Percentiles rank a stretch among this genome's conserved stretches.
phyloP scores from a whole-genome alignment of 2,113 vertebrate species.

The Symphodus melops region DNA sequence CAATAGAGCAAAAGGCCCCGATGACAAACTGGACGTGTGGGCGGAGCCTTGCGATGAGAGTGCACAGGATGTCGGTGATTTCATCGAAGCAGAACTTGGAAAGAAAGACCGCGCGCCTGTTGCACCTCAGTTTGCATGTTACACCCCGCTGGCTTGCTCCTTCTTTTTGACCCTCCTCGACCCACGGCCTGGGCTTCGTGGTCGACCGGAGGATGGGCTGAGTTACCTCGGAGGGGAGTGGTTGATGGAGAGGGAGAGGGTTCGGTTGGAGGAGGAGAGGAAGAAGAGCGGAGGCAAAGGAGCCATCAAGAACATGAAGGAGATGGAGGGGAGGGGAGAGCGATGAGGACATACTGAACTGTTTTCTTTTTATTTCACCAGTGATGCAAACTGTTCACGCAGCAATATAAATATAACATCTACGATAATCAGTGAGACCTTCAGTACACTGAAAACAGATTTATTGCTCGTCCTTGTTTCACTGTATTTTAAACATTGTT shows the following conservation, averaged over 20 bases:
- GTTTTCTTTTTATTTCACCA: too few relatives aligned
- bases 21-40: conserved; percentile 48
- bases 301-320: conserved; percentile 49
- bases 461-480: too few relatives aligned
- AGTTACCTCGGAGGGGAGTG: conserved; percentile 75
- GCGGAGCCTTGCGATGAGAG: conserved; percentile 1
- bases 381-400: too few relatives aligned
- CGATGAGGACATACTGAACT: conserved; percentile 4
- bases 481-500: too few relatives aligned
- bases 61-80: neutral
- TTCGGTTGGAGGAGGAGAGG: conserved; percentile 62
- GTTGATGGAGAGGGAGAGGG: conserved; percentile 67
- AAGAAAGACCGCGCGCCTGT: neutral
- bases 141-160: conserved; percentile 75
- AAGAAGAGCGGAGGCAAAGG: conserved; percentile 51
- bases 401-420: too few relatives aligned
- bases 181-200: conserved; percentile 78
- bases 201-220: conserved; percentile 78
- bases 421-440: too few relatives aligned
- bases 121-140: conserved; percentile 79
- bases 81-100: neutral
- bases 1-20: conserved; percentile 30
- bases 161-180: conserved; percentile 85
- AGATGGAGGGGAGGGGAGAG: conserved; percentile 65
- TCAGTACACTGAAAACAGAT: too few relatives aligned